These are phyloP conservation scores for Saccopteryx bilineata DNA, from an alignment of 2,113 vertebrate genomes.

Conservation along the genomic window DNA sequence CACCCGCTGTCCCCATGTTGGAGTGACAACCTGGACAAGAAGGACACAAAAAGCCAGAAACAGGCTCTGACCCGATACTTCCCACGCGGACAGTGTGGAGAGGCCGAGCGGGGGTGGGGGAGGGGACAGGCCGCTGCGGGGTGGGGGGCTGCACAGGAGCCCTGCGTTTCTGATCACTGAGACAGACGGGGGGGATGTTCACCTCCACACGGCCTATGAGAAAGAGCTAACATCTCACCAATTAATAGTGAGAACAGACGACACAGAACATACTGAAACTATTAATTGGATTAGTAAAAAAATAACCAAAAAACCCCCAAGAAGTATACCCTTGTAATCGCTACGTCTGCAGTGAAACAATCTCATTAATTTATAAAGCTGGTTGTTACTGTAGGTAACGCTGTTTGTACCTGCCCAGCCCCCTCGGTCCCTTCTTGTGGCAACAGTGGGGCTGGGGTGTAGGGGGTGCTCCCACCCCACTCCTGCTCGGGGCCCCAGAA, in stretches of 20 bases:
- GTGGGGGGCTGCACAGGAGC: fast-evolving
- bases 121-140: background rate
- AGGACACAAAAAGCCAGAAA: background rate
- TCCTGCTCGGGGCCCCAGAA: fast-evolving
- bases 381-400: fast-evolving
- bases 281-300: background rate
- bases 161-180: background rate
- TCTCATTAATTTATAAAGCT: background rate
- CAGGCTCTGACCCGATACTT: fast-evolving
- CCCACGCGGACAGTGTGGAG: fast-evolving
- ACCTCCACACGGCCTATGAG: fast-evolving
- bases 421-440: fast-evolving
- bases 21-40: fast-evolving
- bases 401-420: background rate
- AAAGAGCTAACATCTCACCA: background rate
- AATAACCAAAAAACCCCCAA: background rate
- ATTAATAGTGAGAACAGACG: background rate
- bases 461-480: background rate
- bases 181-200: fast-evolving
- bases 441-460: background rate
- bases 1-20: background rate
- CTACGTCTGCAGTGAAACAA: fast-evolving
- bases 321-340: fast-evolving
- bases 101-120: too few relatives aligned
- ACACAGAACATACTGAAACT: fast-evolving